A percentile compares a stretch with the other conserved stretches of the same genome.
These are phyloP conservation scores for Neolamprologus variostigma DNA, from an alignment of 2,113 vertebrate species.

Conservation along the genomic window DNA sequence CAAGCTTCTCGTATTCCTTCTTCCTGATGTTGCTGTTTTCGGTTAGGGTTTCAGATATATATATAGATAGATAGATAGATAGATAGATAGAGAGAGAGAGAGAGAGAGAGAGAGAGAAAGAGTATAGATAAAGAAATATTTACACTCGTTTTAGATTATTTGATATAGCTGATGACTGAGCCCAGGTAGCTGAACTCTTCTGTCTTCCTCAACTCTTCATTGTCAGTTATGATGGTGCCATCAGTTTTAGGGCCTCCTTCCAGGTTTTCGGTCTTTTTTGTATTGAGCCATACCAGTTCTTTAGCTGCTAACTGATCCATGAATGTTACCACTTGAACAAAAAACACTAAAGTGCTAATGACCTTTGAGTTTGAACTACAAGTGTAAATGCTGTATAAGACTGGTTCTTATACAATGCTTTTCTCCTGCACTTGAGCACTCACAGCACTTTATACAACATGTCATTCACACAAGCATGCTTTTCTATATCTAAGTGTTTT, in stretches of 20 bases:
- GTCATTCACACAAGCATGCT: background rate
- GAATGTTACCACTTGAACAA: background rate
- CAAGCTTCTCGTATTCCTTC: background rate
- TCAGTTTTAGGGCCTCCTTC: background rate
- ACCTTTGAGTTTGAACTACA: background rate
- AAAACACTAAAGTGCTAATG: background rate
- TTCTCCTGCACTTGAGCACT: background rate
- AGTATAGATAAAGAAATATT: background rate
- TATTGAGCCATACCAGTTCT: background rate
- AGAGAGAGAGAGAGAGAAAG: background rate
- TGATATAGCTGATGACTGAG: background rate
- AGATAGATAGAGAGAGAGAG: background rate
- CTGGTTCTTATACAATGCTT: background rate
- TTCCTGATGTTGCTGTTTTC: background rate
- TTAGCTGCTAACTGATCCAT: background rate
- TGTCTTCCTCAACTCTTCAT: background rate
- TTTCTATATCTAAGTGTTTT: background rate
- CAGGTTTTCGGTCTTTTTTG: background rate
- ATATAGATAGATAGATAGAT: rapidly evolving
- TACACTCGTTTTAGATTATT: background rate
- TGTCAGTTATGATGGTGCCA: background rate
- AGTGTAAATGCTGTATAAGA: background rate
- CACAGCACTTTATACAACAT: background rate
- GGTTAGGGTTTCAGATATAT: background rate
- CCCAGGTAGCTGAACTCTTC: background rate